These are phyloP conservation scores for Trichogramma evanescens DNA, from an alignment of 2,888 invertebrate species.

Conservation along the genomic window DNA sequence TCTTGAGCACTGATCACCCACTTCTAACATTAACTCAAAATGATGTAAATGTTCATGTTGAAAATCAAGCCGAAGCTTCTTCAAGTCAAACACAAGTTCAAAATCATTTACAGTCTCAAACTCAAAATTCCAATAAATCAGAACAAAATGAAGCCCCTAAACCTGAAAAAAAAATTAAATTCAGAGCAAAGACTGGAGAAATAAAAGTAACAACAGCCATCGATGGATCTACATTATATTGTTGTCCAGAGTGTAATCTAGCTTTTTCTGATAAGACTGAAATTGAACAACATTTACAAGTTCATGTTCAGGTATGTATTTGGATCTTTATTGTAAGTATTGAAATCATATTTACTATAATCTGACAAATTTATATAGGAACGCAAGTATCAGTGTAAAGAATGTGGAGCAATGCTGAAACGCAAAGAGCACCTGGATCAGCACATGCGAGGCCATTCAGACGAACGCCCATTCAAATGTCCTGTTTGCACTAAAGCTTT, in stretches of 20 bases:
- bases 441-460: conserved; percentile 49
- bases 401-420: conserved; percentile 51
- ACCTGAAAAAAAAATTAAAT: conserved; percentile 42
- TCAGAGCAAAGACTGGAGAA: conserved; percentile 45
- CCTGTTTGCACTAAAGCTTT: conserved; percentile 47
- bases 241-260: conserved; percentile 49
- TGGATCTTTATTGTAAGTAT: not conserved
- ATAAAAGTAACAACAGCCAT: conserved; percentile 42
- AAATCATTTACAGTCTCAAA: conserved; percentile 10
- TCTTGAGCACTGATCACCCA: conserved; percentile 35
- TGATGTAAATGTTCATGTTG: conserved; percentile 39
- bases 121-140: conserved; percentile 34
- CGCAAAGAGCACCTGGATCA: conserved; percentile 50
- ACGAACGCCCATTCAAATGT: conserved; percentile 48
- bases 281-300: conserved; percentile 47
- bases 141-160: conserved; percentile 36
- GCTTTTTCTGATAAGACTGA: conserved; percentile 46
- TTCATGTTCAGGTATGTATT: conserved; percentile 38
- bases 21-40: conserved; percentile 37
- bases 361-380: conserved; percentile 32
- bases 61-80: conserved; percentile 30
- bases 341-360: not conserved
- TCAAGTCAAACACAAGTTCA: conserved; percentile 24
- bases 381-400: conserved; percentile 50
- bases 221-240: conserved; percentile 48